These are phyloP conservation scores for Protosalanx chinensis DNA, from an alignment of 2,797 vertebrate genomes.

Conservation along the genomic window DNA sequence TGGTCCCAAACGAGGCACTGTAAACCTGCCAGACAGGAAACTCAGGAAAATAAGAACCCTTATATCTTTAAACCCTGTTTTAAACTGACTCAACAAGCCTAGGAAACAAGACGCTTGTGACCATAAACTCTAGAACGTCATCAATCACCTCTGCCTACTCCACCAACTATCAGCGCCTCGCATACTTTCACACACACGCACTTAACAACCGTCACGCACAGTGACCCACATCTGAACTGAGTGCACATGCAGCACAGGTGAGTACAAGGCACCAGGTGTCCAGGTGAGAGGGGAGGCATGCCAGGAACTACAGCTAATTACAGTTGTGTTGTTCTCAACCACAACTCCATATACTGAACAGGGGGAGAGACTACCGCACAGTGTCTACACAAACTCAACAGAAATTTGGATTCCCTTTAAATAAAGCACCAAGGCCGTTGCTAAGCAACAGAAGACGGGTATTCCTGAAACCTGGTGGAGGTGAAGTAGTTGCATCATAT, in stretches of 20 bases:
- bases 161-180: too few species aligned
- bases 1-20: background rate
- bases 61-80: background rate
- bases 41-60: background rate
- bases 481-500: too few species aligned
- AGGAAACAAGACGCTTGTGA: too few species aligned
- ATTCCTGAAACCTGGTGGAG: background rate
- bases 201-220: background rate
- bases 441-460: background rate
- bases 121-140: background rate
- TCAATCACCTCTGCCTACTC: background rate
- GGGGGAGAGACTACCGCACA: too few species aligned
- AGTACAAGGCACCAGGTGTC: constrained; percentile 13
- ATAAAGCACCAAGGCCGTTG: background rate
- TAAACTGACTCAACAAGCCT: too few species aligned
- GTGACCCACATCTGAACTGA: background rate
- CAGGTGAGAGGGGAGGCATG: constrained; percentile 51
- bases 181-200: background rate
- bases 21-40: constrained; percentile 36
- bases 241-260: background rate
- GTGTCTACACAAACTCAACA: background rate
- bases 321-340: background rate
- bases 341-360: too few species aligned
- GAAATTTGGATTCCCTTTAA: background rate
- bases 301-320: constrained; percentile 11